Base-by-base conservation (phyloP, 2,888 invertebrate genomes). In the Mesopsocus fuscifrons region DNA sequence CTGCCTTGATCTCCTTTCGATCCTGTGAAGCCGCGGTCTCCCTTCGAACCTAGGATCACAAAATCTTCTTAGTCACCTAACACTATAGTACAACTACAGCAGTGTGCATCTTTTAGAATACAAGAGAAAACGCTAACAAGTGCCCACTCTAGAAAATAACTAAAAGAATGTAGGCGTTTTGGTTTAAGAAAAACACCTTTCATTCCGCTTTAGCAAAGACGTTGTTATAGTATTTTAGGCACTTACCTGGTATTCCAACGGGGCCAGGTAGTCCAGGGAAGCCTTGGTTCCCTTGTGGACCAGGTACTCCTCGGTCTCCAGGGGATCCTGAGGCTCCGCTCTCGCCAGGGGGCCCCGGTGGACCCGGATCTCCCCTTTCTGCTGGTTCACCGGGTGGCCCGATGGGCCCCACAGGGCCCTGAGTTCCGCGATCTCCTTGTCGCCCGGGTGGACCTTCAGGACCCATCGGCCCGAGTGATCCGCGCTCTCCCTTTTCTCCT, bases 321-420 rank as follows among this genome's bases (percentile, higher is more conserved):
- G 74, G 68, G 2, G 68, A 67, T 1, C 84, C 84, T 1, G 69
- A 59, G 13, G 82, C 75, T 2, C 84, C 84, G 11, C 67, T 57
- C 52, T 79, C 79, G 26, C 79, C 79, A 4, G 75, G 68, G 1
- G 68, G 59, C 2, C 85, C 85, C 1, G 79, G 72, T 3, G 69
- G 61, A 2, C 84, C 84, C 1, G 76, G 67, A 52, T 82, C 82
- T 16, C 84, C 83, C 53, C 82, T 64, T 58, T 83, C 82, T 0
- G 78, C 84, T 35, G 79, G 74, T 59, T 84, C 84, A 13, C 85
- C 85, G 0, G 80, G 79, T 2, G 79, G 75, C 2, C 85, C 85
- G 1, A 69, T 65, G 1, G 77, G 74, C 3, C 84, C 84, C 17
- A 77, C 59, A 13, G 71, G 68, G n/a, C 85, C 85, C 56, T 77